phyloP scores from a whole-genome alignment of 2,888 invertebrate species.

The Pinctada fucata region DNA sequence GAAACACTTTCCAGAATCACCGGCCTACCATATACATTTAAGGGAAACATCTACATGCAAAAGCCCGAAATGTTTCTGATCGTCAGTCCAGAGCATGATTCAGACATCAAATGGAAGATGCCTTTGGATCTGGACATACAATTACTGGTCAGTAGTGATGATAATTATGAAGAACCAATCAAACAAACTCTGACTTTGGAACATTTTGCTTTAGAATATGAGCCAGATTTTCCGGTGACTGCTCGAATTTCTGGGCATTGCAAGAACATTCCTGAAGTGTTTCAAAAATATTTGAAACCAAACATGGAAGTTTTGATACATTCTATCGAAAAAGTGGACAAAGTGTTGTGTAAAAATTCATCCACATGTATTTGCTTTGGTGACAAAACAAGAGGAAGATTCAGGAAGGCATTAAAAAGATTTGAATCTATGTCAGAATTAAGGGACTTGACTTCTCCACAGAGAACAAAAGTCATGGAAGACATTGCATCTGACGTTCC shows the following conservation, averaged over 20 bases:
- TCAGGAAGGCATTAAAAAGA: slow-evolving; percentile 57
- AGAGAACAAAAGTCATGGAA: slow-evolving; percentile 56
- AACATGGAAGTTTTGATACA: slow-evolving; percentile 59
- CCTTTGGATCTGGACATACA: slow-evolving; percentile 54
- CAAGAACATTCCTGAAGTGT: slow-evolving; percentile 50
- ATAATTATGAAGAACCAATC: slow-evolving; percentile 46
- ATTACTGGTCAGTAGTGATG: slow-evolving; percentile 23
- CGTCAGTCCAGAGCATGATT: slow-evolving; percentile 56
- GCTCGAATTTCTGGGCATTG: slow-evolving; percentile 53
- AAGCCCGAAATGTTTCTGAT: slow-evolving; percentile 58
- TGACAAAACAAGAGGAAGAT: slow-evolving; percentile 53
- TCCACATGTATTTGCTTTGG: slow-evolving; percentile 51
- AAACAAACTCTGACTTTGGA: slow-evolving; percentile 33
- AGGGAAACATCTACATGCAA: slow-evolving; percentile 57
- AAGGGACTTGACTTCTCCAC: slow-evolving; percentile 44
- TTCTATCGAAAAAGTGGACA: slow-evolving; percentile 53
- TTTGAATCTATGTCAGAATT: slow-evolving; percentile 55
- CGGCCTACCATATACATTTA: slow-evolving; percentile 57
- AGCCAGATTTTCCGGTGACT: slow-evolving; percentile 57
- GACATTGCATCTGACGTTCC: slow-evolving; percentile 67
- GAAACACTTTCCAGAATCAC: slow-evolving; percentile 43
- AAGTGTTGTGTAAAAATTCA: slow-evolving; percentile 55
- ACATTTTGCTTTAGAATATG: slow-evolving; percentile 52
- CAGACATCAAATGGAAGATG: slow-evolving; percentile 57
- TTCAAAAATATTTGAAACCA: slow-evolving; percentile 51